A percentile compares a stretch with the other conserved stretches of the same genome.
Conservation (phyloP, 2,797 vertebrate species). For the Hyperoplus lanceolatus region DNA sequence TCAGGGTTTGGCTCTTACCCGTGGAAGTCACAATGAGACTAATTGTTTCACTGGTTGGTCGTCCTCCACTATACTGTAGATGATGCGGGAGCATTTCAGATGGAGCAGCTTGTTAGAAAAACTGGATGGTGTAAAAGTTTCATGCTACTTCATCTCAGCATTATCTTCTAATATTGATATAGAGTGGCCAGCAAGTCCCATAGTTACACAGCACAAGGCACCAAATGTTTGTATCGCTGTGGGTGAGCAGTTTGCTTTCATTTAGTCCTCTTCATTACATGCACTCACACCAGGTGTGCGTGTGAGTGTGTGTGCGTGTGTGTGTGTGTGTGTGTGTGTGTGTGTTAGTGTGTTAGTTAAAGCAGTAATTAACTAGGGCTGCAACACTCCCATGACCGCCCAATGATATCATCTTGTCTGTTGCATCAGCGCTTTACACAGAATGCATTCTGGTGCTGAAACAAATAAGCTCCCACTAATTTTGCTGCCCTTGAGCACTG, state of each 20-base stretch:
- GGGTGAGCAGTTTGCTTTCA: conserved; percentile 53
- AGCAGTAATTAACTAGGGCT: conserved; percentile 68
- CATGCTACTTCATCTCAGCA: conserved; percentile 18
- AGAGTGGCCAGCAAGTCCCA: conserved; percentile 24
- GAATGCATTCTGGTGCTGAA: conserved; percentile 25
- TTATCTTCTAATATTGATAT: conserved; percentile 49
- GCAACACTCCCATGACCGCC: conserved; percentile 57
- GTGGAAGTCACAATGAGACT: conserved; percentile 41
- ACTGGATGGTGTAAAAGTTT: not conserved
- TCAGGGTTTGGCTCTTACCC: conserved; percentile 41
- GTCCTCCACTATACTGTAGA: not conserved
- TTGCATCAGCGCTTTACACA: conserved; percentile 40
- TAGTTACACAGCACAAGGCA: conserved; percentile 33
- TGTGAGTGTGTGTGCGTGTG: conserved; percentile 21
- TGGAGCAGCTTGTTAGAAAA: conserved; percentile 24
- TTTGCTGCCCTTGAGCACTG: conserved; percentile 25
- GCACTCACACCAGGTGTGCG: conserved; percentile 22
- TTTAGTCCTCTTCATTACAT: conserved; percentile 47
- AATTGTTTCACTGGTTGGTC: conserved; percentile 29
- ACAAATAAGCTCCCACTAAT: conserved; percentile 45
- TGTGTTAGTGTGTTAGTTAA: conserved; percentile 20
- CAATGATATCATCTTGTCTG: conserved; percentile 66
- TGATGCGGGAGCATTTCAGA: not conserved
- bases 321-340: conserved; percentile 12
- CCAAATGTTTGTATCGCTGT: conserved; percentile 28